A percentile compares a stretch with the other conserved stretches of the same genome.
Conservation (phyloP, 2,888 invertebrate genomes). For the Drosophila lutescens region DNA sequence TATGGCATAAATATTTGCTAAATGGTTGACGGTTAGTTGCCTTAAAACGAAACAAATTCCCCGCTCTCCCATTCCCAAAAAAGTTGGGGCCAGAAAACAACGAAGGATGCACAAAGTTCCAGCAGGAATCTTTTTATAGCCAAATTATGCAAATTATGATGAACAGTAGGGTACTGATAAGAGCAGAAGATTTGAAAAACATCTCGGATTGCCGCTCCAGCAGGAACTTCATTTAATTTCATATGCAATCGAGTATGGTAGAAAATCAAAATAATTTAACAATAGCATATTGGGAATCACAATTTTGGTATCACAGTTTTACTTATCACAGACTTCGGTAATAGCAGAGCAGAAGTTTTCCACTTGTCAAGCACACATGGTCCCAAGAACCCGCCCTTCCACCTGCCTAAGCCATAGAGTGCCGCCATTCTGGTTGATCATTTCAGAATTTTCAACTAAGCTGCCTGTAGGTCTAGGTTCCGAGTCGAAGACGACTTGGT, state of each 20-base stretch:
- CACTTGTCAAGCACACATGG: conserved; percentile 32
- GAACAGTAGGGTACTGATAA: not conserved
- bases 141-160: conserved; percentile 1
- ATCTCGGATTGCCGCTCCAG: conserved; percentile 1
- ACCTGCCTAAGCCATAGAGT: conserved; percentile 54
- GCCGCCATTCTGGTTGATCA: conserved; percentile 73
- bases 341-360: conserved; percentile 17
- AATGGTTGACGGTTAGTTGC: conserved; percentile 14
- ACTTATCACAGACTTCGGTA: conserved; percentile 30
- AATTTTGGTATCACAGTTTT: conserved; percentile 13
- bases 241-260: not conserved
- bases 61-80: not conserved
- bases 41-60: conserved; percentile 17
- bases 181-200: not conserved
- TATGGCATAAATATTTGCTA: conserved; percentile 35
- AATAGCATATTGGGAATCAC: not conserved
- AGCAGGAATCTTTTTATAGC: not conserved
- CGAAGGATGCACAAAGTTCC: conserved; percentile 8
- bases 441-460: conserved; percentile 70
- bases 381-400: conserved; percentile 42
- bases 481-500: conserved; percentile 44
- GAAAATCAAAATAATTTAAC: not conserved
- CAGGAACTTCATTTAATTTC: not conserved
- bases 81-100: conserved; percentile 15
- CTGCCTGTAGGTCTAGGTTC: conserved; percentile 50